A percentile compares a stretch with the other conserved stretches of the same genome.
phyloP scores from a whole-genome alignment of 2,888 invertebrate species.

The Protophormia terraenovae region DNA sequence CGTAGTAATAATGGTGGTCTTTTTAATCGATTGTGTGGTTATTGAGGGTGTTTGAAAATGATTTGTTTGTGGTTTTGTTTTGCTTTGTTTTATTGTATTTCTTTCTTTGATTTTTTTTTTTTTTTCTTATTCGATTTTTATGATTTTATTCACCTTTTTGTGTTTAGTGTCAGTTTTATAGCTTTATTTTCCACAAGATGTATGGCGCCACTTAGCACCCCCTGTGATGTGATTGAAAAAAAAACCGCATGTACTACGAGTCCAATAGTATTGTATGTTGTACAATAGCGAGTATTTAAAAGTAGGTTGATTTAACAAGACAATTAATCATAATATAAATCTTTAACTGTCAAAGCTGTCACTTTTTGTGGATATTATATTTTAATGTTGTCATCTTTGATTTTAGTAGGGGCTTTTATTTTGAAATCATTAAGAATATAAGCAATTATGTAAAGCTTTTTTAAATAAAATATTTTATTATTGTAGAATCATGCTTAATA shows the following conservation, averaged over 20 bases:
- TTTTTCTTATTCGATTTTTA: no score
- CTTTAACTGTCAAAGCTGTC: constrained; percentile 53
- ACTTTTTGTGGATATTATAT: not conserved
- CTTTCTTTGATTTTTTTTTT: not conserved
- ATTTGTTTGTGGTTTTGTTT: constrained; percentile 64
- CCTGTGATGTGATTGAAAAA: constrained; percentile 44
- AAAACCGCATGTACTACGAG: constrained; percentile 2
- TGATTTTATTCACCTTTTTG: constrained; percentile 56
- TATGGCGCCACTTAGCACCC: constrained; percentile 70
- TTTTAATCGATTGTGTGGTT: constrained; percentile 56
- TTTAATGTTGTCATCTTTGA: not conserved
- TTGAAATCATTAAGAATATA: not conserved
- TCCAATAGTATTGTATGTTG: not conserved
- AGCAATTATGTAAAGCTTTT: not conserved
- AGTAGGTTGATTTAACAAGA: constrained; percentile 34
- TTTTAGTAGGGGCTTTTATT: not conserved
- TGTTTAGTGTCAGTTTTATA: constrained; percentile 54
- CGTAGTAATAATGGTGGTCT: constrained; percentile 51
- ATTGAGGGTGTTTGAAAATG: constrained; percentile 55
- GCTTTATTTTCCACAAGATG: constrained; percentile 50
- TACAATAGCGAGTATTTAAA: constrained; percentile 1
- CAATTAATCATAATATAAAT: constrained; percentile 63
- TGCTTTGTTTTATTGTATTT: constrained; percentile 23
- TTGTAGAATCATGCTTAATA: no score
- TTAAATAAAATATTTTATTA: no score